These are phyloP conservation scores for Neodiprion virginianus DNA, from an alignment of 1,140 invertebrate species.

Conservation along the genomic window DNA sequence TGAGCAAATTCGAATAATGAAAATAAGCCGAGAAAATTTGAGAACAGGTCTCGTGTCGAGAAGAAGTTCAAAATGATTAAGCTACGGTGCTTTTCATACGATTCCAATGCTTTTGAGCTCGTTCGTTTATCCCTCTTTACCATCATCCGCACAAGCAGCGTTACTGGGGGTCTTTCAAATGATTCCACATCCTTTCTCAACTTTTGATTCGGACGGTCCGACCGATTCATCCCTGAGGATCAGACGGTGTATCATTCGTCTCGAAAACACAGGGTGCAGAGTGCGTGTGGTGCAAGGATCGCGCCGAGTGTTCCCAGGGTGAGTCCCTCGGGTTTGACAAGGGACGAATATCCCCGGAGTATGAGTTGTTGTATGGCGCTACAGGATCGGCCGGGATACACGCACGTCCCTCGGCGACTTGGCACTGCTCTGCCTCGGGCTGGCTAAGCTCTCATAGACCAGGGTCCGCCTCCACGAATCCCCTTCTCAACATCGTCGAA, in stretches of 20 bases:
- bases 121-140: not conserved
- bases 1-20: no score
- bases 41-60: no score
- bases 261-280: constrained; percentile 33
- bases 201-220: no score
- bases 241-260: constrained; percentile 25
- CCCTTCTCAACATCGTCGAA: not conserved
- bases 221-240: no score
- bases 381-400: constrained; percentile 27
- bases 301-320: constrained; percentile 16
- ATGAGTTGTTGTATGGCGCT: no score
- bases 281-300: no score
- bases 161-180: not conserved
- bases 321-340: constrained; percentile 41
- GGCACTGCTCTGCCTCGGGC: constrained; percentile 48
- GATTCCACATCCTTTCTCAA: no score
- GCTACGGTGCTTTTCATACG: not conserved
- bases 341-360: constrained; percentile 22
- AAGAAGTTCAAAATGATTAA: not conserved
- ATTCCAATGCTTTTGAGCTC: not conserved
- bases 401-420: constrained; percentile 42
- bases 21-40: no score
- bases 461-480: constrained; percentile 31
- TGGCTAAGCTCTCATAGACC: constrained; percentile 47
- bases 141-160: not conserved